Evolutionary conservation across 2,113 vertebrate genomes (phyloP).

Genomic region (Cyanocitta stelleri): DNA sequence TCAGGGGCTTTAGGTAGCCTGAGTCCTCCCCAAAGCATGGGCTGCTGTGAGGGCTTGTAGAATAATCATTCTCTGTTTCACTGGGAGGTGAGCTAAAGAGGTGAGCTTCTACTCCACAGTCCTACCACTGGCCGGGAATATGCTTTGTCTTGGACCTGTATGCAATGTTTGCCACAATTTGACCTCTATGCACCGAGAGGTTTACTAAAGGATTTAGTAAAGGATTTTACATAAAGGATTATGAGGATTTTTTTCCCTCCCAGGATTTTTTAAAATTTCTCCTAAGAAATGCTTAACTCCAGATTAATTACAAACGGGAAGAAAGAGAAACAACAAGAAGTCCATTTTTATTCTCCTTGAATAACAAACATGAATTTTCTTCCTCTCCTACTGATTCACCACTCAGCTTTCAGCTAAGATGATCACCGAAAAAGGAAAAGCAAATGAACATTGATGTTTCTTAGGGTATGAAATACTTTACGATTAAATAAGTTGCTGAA

Average conservation of each 20-base stretch:
- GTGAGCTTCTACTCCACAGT: neutral
- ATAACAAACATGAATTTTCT: conserved; percentile 73
- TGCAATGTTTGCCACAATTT: neutral
- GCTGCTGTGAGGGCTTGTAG: neutral
- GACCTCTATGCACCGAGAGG: neutral
- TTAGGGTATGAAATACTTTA: conserved; percentile 77
- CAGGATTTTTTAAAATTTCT: neutral
- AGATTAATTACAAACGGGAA: neutral
- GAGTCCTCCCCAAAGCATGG: neutral
- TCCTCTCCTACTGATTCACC: conserved; percentile 71
- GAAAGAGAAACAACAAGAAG: conserved; percentile 40
- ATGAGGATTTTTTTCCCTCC: neutral
- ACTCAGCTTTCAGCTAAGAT: conserved; percentile 70
- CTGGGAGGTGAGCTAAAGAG: neutral
- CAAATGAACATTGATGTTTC: conserved; percentile 68
- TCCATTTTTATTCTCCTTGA: conserved; percentile 52
- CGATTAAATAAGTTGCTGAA: conserved; percentile 73
- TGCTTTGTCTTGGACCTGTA: neutral
- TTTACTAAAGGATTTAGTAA: neutral
- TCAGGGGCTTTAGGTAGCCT: neutral
- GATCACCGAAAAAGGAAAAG: conserved; percentile 74
- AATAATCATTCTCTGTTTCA: neutral
- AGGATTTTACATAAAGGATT: too few species aligned
- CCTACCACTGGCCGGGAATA: neutral
- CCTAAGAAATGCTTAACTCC: neutral